Evolutionary conservation across 2,797 vertebrate species (phyloP).

Genomic region (Chromobotia macracanthus): DNA sequence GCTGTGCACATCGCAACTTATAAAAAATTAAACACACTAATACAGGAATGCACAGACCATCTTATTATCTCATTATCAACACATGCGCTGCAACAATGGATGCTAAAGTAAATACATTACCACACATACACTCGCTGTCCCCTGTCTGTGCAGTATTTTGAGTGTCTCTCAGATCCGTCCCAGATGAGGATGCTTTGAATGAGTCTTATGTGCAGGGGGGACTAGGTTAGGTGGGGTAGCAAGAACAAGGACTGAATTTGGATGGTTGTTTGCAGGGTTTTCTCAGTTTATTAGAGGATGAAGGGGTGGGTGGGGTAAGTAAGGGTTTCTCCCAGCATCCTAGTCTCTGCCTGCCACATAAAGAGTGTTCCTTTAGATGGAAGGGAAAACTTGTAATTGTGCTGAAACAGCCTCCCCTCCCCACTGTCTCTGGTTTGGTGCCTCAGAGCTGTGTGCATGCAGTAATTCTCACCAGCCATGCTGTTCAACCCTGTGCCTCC

Average conservation of each 20-base stretch:
- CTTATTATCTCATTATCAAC: too few species aligned
- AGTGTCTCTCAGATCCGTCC: constrained; percentile 69
- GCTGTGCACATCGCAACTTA: too few species aligned
- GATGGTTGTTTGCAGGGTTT: constrained; percentile 31
- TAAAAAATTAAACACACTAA: too few species aligned
- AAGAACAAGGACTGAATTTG: constrained; percentile 4
- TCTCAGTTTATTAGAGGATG: constrained; percentile 13
- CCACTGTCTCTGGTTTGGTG: constrained; percentile 54
- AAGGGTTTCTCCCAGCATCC: constrained; percentile 37
- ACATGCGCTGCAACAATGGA: too few species aligned
- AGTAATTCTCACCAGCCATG: constrained; percentile 84
- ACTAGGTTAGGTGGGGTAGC: constrained; percentile 62
- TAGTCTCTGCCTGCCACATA: constrained; percentile 85
- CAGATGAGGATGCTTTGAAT: constrained; percentile 84
- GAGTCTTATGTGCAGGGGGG: constrained; percentile 86
- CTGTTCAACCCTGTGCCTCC: constrained; percentile 79
- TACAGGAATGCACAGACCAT: too few species aligned
- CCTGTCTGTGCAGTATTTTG: not conserved
- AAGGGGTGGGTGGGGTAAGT: constrained; percentile 11
- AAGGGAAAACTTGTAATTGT: constrained; percentile 77
- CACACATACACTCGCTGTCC: too few species aligned
- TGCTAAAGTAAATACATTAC: not conserved
- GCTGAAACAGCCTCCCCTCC: constrained; percentile 73
- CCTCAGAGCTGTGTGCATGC: constrained; percentile 87
- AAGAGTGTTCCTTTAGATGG: constrained; percentile 76